These are phyloP conservation scores for Lepilemur ruficaudatus DNA, from an alignment of 2,797 vertebrate genomes.

Conservation along the genomic window DNA sequence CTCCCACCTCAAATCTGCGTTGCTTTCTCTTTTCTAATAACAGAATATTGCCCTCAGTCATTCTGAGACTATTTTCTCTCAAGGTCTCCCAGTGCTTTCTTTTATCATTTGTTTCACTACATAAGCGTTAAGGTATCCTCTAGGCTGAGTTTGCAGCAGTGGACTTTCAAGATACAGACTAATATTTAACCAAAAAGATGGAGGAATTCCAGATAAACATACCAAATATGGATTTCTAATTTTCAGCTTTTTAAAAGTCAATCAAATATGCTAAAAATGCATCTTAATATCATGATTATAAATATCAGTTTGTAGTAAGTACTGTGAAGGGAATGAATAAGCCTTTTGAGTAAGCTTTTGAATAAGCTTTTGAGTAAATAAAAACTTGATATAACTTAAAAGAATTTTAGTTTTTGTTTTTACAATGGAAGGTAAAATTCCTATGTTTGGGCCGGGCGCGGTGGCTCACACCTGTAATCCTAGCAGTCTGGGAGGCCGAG, in stretches of 20 bases:
- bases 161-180: slow-evolving; percentile 28
- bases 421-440: slow-evolving; percentile 20
- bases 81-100: slow-evolving; percentile 19
- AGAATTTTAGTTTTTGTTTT: slow-evolving; percentile 19
- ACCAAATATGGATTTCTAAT: slow-evolving; percentile 44
- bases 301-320: slow-evolving; percentile 3
- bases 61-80: slow-evolving; percentile 47
- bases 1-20: not conserved
- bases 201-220: slow-evolving; percentile 50
- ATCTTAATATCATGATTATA: slow-evolving; percentile 37
- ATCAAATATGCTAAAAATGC: not conserved
- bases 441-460: not conserved
- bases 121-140: slow-evolving; percentile 9
- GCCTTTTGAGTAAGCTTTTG: too few species aligned
- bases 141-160: not conserved
- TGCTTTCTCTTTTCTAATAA: slow-evolving; percentile 46
- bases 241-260: slow-evolving; percentile 46
- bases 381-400: slow-evolving; percentile 17
- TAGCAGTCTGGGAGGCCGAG: too few species aligned
- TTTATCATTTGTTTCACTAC: slow-evolving; percentile 9
- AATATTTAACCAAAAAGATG: slow-evolving; percentile 6
- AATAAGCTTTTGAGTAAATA: slow-evolving; percentile 11
- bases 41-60: slow-evolving; percentile 5
- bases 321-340: slow-evolving; percentile 14
- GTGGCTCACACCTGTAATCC: too few species aligned